phyloP scores from a whole-genome alignment of 2,888 invertebrate species.

The Dasysyrphus albostriatus region DNA sequence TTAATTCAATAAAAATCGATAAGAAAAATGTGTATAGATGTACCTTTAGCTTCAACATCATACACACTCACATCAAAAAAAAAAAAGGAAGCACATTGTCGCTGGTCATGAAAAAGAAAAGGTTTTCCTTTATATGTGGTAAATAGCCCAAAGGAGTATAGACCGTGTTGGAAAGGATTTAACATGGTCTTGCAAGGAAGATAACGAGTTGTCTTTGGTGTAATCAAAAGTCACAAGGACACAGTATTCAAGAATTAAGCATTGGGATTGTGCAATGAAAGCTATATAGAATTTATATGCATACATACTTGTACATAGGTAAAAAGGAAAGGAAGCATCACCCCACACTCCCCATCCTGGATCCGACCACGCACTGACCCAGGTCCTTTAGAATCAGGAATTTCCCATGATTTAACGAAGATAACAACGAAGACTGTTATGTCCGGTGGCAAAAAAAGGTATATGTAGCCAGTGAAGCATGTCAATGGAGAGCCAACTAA shows the following conservation, averaged over 20 bases:
- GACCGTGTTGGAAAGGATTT: slow-evolving; percentile 68
- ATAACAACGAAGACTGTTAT: slow-evolving; percentile 64
- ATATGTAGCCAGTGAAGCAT: slow-evolving; percentile 67
- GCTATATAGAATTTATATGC: background rate
- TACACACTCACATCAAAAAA: background rate
- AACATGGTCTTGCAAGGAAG: slow-evolving; percentile 71
- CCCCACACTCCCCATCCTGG: background rate
- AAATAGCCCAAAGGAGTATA: slow-evolving; percentile 51
- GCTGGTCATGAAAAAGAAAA: slow-evolving; percentile 56
- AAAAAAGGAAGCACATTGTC: slow-evolving; percentile 36
- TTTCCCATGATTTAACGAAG: slow-evolving; percentile 57
- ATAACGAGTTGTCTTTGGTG: slow-evolving; percentile 74
- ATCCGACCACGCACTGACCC: slow-evolving; percentile 34
- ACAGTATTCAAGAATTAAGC: slow-evolving; percentile 68
- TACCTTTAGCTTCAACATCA: slow-evolving; percentile 21
- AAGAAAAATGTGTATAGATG: slow-evolving; percentile 51
- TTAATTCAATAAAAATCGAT: slow-evolving; percentile 74
- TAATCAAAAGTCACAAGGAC: slow-evolving; percentile 76
- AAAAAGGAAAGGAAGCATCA: slow-evolving; percentile 34
- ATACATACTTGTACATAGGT: background rate
- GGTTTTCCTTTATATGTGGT: slow-evolving; percentile 50
- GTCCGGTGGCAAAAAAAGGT: slow-evolving; percentile 65
- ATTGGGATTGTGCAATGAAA: slow-evolving; percentile 58
- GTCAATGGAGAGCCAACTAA: slow-evolving; percentile 55
- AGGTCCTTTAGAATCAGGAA: slow-evolving; percentile 41